phyloP scores from a whole-genome alignment of 1,140 invertebrate species.

The Drosophila nebulosa region DNA sequence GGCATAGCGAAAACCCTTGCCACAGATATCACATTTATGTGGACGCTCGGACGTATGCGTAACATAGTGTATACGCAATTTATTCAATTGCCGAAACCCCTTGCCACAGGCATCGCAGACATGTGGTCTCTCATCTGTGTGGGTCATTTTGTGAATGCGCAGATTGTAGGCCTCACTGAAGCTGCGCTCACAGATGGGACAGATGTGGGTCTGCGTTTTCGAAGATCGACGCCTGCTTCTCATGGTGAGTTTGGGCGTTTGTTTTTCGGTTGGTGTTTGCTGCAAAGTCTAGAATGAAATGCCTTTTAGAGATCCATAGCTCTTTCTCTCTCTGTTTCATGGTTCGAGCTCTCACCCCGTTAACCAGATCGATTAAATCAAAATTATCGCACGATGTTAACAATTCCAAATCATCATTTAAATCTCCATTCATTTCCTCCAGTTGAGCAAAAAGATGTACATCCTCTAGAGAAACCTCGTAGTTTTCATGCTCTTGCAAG shows the following conservation, averaged over 20 bases:
- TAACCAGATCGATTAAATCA: constrained; percentile 12
- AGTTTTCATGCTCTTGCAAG: constrained; percentile 9
- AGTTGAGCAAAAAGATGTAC: constrained; percentile 48
- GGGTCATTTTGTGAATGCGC: constrained; percentile 70
- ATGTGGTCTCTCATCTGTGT: constrained; percentile 74
- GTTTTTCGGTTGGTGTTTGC: not conserved
- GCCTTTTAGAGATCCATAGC: not conserved
- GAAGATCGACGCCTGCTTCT: not conserved
- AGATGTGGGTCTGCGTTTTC: constrained; percentile 10
- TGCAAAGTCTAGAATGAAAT: not conserved
- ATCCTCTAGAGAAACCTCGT: constrained; percentile 46
- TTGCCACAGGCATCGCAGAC: constrained; percentile 67
- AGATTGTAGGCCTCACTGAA: constrained; percentile 65
- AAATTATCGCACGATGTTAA: not conserved
- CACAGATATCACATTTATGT: constrained; percentile 82
- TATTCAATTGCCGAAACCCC: constrained; percentile 64
- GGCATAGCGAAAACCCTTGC: constrained; percentile 83
- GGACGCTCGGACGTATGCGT: constrained; percentile 82
- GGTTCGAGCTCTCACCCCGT: constrained; percentile 9
- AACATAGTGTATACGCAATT: constrained; percentile 81
- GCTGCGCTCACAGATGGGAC: constrained; percentile 41
- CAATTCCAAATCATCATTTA: not conserved
- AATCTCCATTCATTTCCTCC: constrained; percentile 1
- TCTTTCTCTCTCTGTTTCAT: not conserved
- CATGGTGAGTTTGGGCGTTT: not conserved